Evolutionary conservation across 2,113 vertebrate genomes (phyloP).

Genomic region (Oplegnathus fasciatus): DNA sequence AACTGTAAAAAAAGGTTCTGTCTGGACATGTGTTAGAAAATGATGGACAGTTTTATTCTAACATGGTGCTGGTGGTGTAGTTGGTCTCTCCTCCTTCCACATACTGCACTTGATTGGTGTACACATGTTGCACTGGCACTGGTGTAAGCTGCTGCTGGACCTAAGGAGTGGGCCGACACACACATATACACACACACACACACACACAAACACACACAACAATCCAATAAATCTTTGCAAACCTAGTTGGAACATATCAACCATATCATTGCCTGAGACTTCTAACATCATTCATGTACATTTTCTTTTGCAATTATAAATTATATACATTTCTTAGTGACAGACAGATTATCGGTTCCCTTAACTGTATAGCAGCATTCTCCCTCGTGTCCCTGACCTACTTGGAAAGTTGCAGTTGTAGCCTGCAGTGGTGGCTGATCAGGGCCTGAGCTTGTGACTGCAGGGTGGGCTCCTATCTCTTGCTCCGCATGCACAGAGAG

Average conservation of each 20-base stretch:
- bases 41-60: slow-evolving; percentile 58
- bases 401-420: slow-evolving; percentile 53
- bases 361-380: slow-evolving; percentile 18
- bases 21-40: slow-evolving; percentile 44
- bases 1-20: neutral
- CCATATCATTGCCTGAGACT: neutral
- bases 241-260: slow-evolving; percentile 15
- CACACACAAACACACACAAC: slow-evolving; percentile 19
- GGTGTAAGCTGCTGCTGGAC: slow-evolving; percentile 91
- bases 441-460: slow-evolving; percentile 25
- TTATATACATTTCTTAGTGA: neutral
- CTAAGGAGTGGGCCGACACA: slow-evolving; percentile 64
- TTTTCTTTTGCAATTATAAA: neutral
- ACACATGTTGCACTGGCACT: slow-evolving; percentile 93
- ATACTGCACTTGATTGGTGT: slow-evolving; percentile 94
- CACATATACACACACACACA: slow-evolving; percentile 4
- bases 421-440: slow-evolving; percentile 47
- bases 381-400: slow-evolving; percentile 74
- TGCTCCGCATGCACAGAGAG: slow-evolving; percentile 44
- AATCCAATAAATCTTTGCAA: slow-evolving; percentile 25
- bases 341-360: slow-evolving; percentile 11
- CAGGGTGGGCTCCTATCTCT: slow-evolving; percentile 36
- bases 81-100: slow-evolving; percentile 91
- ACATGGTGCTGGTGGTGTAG: slow-evolving; percentile 94
- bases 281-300: neutral